phyloP scores from a whole-genome alignment of 64 coral and sea anemone genomes.

The Dendrophyllia cribrosa region DNA sequence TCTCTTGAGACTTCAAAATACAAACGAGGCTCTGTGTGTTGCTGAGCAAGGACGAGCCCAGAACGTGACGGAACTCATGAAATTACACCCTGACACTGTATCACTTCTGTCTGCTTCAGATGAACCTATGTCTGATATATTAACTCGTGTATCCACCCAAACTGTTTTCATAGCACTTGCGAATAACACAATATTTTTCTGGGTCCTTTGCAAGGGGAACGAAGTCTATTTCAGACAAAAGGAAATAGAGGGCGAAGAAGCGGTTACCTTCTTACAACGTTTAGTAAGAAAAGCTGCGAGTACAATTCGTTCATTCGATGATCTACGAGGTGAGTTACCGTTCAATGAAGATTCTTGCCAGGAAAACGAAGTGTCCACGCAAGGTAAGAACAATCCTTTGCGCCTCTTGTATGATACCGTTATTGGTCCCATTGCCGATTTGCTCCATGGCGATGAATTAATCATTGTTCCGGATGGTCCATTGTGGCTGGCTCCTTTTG shows the following conservation, averaged over 20 bases:
- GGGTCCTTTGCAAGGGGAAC: too few species aligned
- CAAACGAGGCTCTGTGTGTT: slow-evolving; percentile 11
- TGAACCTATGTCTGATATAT: too few species aligned
- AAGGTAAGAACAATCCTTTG: not conserved
- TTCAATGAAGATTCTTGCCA: not conserved
- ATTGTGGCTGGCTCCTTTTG: slow-evolving; percentile 11
- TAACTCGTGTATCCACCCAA: too few species aligned
- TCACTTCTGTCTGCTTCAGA: not conserved
- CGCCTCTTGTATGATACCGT: too few species aligned
- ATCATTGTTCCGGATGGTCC: slow-evolving; percentile 41
- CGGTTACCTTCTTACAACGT: too few species aligned
- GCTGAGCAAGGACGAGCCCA: too few species aligned
- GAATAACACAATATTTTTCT: too few species aligned
- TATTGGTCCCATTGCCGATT: too few species aligned
- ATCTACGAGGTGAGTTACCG: not conserved
- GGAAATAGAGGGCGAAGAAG: too few species aligned
- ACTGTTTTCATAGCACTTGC: too few species aligned
- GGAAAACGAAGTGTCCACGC: not conserved
- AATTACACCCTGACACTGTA: not conserved
- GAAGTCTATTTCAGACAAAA: too few species aligned
- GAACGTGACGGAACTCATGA: too few species aligned
- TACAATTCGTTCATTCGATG: not conserved
- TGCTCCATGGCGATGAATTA: slow-evolving; percentile 10
- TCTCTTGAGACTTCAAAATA: not conserved
- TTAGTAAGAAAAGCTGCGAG: not conserved